Conservation (phyloP, 2,888 invertebrate genomes). For the Acanthosepion lycidas region DNA sequence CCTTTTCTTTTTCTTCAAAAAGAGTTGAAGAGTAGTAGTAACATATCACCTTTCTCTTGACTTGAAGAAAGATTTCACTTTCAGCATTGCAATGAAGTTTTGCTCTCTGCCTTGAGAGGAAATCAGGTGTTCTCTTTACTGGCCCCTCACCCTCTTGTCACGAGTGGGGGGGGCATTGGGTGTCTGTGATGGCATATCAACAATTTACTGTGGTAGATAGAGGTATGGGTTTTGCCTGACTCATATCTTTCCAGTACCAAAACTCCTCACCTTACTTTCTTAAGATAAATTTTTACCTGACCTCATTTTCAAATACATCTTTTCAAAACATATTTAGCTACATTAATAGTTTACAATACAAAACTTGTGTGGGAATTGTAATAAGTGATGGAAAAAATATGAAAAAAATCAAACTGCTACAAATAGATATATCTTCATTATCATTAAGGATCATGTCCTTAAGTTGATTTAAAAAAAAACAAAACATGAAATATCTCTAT, state of each 20-base stretch:
- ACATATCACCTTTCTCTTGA: neutral
- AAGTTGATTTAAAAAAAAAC: too few relatives aligned
- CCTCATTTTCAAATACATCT: neutral
- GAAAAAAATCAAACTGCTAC: too few relatives aligned
- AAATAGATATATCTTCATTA: too few relatives aligned
- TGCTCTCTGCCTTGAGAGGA: neutral
- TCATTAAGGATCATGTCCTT: too few relatives aligned
- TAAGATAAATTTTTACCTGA: neutral
- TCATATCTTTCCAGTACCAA: neutral
- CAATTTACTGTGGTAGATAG: neutral
- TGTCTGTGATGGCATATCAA: neutral
- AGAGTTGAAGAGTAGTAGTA: constrained; percentile 2
- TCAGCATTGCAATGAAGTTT: neutral
- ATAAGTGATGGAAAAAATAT: too few relatives aligned
- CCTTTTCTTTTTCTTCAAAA: too few relatives aligned
- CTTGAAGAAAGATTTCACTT: neutral
- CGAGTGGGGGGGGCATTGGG: neutral
- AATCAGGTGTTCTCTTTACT: neutral
- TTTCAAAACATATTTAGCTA: neutral
- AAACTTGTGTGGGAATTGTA: too few relatives aligned
- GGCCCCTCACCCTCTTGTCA: too few relatives aligned
- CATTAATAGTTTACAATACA: neutral
- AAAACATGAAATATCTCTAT: too few relatives aligned
- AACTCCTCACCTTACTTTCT: neutral
- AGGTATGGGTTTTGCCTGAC: neutral